Evolutionary conservation across 2,797 vertebrate species (phyloP).

Genomic region (Poeciliopsis turneri): DNA sequence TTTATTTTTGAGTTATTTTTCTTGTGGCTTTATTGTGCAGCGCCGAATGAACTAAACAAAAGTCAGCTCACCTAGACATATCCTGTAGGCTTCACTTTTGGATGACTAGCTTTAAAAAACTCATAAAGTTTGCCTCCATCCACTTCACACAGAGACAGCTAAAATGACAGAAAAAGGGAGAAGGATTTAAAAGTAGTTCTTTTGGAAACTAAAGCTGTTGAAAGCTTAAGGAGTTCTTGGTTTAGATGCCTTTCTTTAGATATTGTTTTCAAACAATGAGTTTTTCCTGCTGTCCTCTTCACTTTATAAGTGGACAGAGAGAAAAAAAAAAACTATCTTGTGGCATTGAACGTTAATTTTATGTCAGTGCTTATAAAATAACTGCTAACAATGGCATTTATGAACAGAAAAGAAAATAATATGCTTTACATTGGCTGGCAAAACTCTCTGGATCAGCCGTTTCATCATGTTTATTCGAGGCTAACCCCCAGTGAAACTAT

Average conservation of each 20-base stretch:
- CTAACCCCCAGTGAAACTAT: background rate
- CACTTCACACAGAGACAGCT: too few species aligned
- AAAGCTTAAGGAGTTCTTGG: conserved; percentile 5
- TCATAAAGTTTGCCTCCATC: too few species aligned
- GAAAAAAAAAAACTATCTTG: background rate
- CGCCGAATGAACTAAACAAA: too few species aligned
- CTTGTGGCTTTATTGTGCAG: too few species aligned
- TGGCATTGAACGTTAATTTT: background rate
- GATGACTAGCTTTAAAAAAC: too few species aligned
- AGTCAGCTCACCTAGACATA: too few species aligned
- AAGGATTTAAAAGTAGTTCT: too few species aligned
- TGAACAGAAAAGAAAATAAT: background rate
- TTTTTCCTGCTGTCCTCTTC: background rate
- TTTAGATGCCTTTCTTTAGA: background rate
- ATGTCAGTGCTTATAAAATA: background rate
- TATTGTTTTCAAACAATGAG: background rate
- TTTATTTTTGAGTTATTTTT: too few species aligned
- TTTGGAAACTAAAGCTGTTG: conserved; percentile 9
- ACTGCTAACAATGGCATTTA: background rate
- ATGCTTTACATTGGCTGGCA: background rate
- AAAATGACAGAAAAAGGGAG: too few species aligned
- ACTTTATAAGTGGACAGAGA: background rate
- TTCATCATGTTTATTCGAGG: conserved; percentile 2
- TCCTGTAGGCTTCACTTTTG: too few species aligned
- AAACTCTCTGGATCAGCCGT: background rate